phyloP scores from a whole-genome alignment of 2,797 vertebrate genomes.

The Mycteria americana region DNA sequence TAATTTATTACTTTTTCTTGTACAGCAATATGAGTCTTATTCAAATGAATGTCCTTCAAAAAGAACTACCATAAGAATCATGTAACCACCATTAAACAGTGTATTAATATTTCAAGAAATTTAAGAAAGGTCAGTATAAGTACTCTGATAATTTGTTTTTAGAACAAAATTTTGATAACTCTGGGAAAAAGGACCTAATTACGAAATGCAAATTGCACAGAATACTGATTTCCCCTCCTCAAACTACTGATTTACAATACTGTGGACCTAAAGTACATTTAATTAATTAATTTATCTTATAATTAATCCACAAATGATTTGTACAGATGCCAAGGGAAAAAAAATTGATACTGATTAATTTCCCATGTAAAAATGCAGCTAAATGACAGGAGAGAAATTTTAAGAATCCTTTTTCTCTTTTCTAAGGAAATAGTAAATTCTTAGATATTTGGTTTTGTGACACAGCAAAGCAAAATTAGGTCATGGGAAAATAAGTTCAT shows the following conservation, averaged over 20 bases:
- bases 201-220: conserved; percentile 37
- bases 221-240: neutral
- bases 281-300: conserved; percentile 35
- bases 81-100: neutral
- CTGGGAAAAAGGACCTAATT: conserved; percentile 23
- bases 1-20: conserved; percentile 7
- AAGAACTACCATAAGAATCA: neutral
- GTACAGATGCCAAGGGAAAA: neutral
- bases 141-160: neutral
- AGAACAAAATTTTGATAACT: neutral
- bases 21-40: neutral
- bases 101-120: neutral
- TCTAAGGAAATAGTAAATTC: neutral
- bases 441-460: neutral
- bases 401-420: neutral
- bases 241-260: conserved; percentile 44
- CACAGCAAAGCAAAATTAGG: neutral
- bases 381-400: neutral
- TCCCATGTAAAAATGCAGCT: neutral
- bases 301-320: conserved; percentile 49
- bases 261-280: neutral
- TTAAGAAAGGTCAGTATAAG: neutral
- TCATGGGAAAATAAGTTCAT: neutral
- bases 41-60: neutral
- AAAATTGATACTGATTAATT: neutral